Base-by-base conservation (phyloP, 2,797 vertebrate species). In the Erethizon dorsatum region DNA sequence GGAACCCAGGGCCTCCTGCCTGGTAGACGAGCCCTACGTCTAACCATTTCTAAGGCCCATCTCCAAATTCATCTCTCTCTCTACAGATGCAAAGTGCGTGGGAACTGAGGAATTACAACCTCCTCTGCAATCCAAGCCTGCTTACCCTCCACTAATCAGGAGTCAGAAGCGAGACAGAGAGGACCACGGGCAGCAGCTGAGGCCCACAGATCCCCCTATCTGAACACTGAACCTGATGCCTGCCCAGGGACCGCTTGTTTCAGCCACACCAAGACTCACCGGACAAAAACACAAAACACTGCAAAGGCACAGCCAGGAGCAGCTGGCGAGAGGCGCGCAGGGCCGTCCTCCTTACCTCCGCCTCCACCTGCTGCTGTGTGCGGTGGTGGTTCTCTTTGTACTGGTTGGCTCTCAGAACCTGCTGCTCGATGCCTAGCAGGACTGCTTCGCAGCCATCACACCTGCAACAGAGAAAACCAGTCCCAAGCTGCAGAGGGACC, bases 361-460 rank as follows among this genome's bases (percentile, higher is more conserved):
- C 98, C 95, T 99, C 98, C 54, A 99, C 98, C 97, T 99, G 99
- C 97, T 99, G 99, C 50, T 98, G 98, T 45, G 98, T 98, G 56
- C 98, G 97, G 91, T 98, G 98, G 96, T 98, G 98, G 97, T 97
- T 99, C 96, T 99, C 99, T 96, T 99, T 99, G 97, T 98, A 99
- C 71, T 99, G 98, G 97, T 99, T 99, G 95, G 99, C 99, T 97
- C 99, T 98, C 94, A 99, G 97, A n/a, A 99, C 99, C 96, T 99
- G 99, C 96, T 99, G 99, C 88, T 99, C 99, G 52, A 99, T 99
- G 94, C 99, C 98, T 86, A 98, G 92, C 85, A 99, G 98, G 88
- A 99, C 99, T 0, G 98, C 98, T 97, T 99, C 99, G n/a, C 99
- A 99, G 93, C 99, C 98, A n/a, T 99, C 98, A 0, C 99, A 99